Conservation (phyloP, 2,797 vertebrate genomes). For the Sandelia bainsii region DNA sequence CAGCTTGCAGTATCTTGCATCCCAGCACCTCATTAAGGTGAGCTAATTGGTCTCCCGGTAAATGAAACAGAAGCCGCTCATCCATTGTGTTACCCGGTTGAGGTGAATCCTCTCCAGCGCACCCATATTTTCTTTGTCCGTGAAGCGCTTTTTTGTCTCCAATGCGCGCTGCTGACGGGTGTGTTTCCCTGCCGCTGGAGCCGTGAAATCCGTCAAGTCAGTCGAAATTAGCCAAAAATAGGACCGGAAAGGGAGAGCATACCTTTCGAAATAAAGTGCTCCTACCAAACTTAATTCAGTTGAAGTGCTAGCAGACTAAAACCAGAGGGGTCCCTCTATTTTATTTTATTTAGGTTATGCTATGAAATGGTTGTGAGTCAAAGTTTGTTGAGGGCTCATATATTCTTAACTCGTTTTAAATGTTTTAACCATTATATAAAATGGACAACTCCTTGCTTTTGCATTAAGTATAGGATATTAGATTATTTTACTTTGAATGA, state of each 20-base stretch:
- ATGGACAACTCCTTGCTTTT: not conserved
- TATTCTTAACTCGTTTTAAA: not conserved
- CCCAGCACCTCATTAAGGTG: slow-evolving; percentile 86
- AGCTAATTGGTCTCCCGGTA: slow-evolving; percentile 78
- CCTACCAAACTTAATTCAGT: not conserved
- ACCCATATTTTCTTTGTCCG: slow-evolving; percentile 88
- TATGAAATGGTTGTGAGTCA: fast-evolving
- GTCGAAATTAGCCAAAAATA: fast-evolving
- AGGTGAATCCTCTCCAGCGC: slow-evolving; percentile 77
- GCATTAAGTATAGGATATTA: not conserved
- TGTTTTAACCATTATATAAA: not conserved
- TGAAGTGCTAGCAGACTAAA: not conserved
- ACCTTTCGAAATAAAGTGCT: slow-evolving; percentile 57
- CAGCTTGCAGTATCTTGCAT: slow-evolving; percentile 84
- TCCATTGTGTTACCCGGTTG: slow-evolving; percentile 72
- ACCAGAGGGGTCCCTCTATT: not conserved
- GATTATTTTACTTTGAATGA: not conserved
- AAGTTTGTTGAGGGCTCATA: not conserved
- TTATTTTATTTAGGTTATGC: not conserved
- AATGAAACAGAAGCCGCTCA: slow-evolving; percentile 69
- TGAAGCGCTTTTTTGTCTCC: slow-evolving; percentile 71
- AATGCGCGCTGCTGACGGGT: slow-evolving; percentile 86
- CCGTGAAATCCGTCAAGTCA: slow-evolving; percentile 61
- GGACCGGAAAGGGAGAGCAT: slow-evolving; percentile 15
- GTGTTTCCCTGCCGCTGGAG: slow-evolving; percentile 83